phyloP scores from a whole-genome alignment of 2,888 invertebrate genomes.

The Tuta absoluta region DNA sequence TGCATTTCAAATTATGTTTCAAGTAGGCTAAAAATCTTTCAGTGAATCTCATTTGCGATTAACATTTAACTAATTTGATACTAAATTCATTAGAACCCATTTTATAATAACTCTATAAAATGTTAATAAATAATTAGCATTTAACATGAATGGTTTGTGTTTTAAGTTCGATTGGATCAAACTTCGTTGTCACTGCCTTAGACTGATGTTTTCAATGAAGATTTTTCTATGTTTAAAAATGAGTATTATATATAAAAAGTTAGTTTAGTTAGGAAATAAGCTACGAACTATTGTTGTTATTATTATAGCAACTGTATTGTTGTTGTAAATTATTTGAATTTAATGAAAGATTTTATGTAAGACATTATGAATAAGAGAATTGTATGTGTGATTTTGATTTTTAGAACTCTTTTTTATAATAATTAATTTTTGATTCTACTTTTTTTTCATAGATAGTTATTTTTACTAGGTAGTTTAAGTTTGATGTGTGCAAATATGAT shows the following conservation, averaged over 20 bases:
- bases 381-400: constrained; percentile 67
- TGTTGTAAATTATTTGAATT: constrained; percentile 78
- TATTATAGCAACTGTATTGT: constrained; percentile 67
- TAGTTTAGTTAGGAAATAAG: constrained; percentile 61
- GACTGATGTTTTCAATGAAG: constrained; percentile 75
- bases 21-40: constrained; percentile 44
- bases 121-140: not conserved
- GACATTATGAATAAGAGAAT: constrained; percentile 54
- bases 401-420: constrained; percentile 58
- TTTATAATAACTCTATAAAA: not conserved
- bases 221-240: constrained; percentile 58
- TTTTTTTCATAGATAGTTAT: constrained; percentile 46
- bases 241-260: constrained; percentile 62
- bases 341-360: constrained; percentile 62
- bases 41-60: constrained; percentile 53
- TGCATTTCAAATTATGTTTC: constrained; percentile 12
- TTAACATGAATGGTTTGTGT: constrained; percentile 16
- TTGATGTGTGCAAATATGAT: constrained; percentile 49
- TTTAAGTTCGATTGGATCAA: constrained; percentile 48
- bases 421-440: constrained; percentile 56
- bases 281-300: constrained; percentile 70
- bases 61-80: constrained; percentile 32
- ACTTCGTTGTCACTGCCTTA: constrained; percentile 77
- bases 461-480: constrained; percentile 47
- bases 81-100: constrained; percentile 20